Conservation (phyloP, 2,797 vertebrate genomes). For the Tiaroga cobitis region DNA sequence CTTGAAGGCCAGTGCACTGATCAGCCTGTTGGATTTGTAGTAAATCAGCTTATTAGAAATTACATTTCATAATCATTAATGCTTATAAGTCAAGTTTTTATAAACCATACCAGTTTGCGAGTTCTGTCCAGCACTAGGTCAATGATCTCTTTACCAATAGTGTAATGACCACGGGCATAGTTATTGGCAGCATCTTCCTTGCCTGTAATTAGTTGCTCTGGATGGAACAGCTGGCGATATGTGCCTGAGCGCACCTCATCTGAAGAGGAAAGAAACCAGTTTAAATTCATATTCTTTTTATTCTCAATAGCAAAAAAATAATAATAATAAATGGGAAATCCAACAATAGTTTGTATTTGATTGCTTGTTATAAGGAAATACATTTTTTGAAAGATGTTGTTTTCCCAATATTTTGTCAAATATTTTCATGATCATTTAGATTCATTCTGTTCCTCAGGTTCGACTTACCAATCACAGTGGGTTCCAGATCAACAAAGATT, state of each 20-base stretch:
- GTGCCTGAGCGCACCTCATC: slow-evolving; percentile 72
- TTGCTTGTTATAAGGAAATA: not conserved
- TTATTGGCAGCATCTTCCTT: slow-evolving; percentile 82
- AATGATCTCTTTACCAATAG: slow-evolving; percentile 80
- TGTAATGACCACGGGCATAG: slow-evolving; percentile 81
- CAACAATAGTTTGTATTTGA: not conserved
- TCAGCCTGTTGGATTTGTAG: slow-evolving; percentile 76
- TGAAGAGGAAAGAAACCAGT: slow-evolving; percentile 35
- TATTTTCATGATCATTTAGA: not conserved
- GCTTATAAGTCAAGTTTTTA: slow-evolving; percentile 35
- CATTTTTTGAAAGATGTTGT: not conserved
- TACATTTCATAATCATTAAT: not conserved
- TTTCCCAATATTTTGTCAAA: not conserved
- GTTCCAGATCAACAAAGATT: slow-evolving; percentile 92
- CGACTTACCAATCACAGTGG: slow-evolving; percentile 83
- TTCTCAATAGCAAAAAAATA: not conserved
- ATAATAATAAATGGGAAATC: not conserved
- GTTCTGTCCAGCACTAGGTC: slow-evolving; percentile 78
- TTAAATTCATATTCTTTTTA: not conserved
- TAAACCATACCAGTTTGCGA: slow-evolving; percentile 76
- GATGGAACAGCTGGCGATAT: slow-evolving; percentile 75
- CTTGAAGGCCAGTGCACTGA: slow-evolving; percentile 87
- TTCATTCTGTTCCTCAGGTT: not conserved
- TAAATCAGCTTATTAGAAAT: not conserved
- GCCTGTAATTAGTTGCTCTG: slow-evolving; percentile 80